These are phyloP conservation scores for Tamandua tetradactyla DNA, from an alignment of 2,797 vertebrate genomes.

Conservation along the genomic window DNA sequence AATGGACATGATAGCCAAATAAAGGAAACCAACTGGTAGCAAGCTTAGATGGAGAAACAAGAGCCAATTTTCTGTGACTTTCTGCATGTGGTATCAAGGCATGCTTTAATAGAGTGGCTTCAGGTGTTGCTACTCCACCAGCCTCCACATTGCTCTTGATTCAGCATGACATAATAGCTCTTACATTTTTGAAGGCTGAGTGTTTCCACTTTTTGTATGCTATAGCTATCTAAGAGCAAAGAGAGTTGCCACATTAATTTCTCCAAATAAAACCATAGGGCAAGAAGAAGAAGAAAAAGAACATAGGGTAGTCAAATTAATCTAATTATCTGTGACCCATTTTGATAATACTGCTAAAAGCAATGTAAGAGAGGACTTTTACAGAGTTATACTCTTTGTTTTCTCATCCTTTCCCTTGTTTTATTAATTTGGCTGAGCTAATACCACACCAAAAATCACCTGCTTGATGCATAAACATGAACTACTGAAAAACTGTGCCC, in stretches of 20 bases:
- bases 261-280: slow-evolving; percentile 60
- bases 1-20: slow-evolving; percentile 22
- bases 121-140: background rate
- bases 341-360: slow-evolving; percentile 56
- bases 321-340: slow-evolving; percentile 59
- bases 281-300: too few relatives aligned
- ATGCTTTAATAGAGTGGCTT: slow-evolving; percentile 11
- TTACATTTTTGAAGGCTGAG: background rate
- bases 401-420: background rate
- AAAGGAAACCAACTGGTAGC: slow-evolving; percentile 29
- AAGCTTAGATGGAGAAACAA: background rate
- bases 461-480: background rate
- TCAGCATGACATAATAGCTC: slow-evolving; percentile 23
- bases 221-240: slow-evolving; percentile 43
- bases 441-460: background rate
- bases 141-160: background rate
- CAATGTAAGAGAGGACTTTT: background rate
- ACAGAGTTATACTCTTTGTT: background rate
- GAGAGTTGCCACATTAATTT: slow-evolving; percentile 55
- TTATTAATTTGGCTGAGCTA: slow-evolving; percentile 25
- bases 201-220: slow-evolving; percentile 46
- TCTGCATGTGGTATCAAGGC: background rate
- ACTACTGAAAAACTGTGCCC: background rate
- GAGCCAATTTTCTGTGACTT: slow-evolving; percentile 32
- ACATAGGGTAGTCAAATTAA: slow-evolving; percentile 54